phyloP scores from a whole-genome alignment of 1,140 invertebrate species.

The Brachystomella parvula region DNA sequence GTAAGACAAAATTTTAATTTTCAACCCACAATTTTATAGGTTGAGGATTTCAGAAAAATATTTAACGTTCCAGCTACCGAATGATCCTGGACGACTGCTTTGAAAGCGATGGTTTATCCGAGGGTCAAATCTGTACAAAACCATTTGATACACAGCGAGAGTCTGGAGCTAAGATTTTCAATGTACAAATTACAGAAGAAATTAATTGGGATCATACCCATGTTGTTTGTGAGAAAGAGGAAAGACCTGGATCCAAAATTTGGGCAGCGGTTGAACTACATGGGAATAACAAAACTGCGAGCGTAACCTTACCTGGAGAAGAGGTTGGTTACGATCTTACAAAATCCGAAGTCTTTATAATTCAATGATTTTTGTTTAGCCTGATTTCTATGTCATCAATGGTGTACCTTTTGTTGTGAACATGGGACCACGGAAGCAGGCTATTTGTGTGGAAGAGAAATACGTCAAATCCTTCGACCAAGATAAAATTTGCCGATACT shows the following conservation, averaged over 20 bases:
- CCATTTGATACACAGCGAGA: conserved; percentile 5
- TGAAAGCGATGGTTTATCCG: conserved; percentile 1
- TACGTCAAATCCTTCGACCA: not conserved
- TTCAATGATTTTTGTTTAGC: too few relatives aligned
- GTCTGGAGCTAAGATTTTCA: not conserved
- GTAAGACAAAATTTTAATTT: not conserved
- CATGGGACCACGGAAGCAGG: not conserved
- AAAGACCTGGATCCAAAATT: not conserved
- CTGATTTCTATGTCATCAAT: conserved; percentile 3
- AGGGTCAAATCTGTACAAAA: not conserved
- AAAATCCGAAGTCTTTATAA: too few relatives aligned
- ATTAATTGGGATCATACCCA: conserved; percentile 6
- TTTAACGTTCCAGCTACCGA: not conserved
- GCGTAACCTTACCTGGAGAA: not conserved
- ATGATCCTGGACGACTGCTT: conserved; percentile 3
- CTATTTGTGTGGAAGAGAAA: not conserved
- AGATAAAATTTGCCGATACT: conserved; percentile 1
- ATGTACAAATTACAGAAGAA: not conserved
- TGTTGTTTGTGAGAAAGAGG: conserved; percentile 6
- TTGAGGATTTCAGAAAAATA: not conserved
- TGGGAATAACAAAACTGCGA: not conserved
- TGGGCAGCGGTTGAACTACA: not conserved
- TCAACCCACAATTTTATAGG: not conserved
- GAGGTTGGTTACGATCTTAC: too few relatives aligned
- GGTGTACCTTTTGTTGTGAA: not conserved